Evolutionary conservation across 2,797 vertebrate species (phyloP).

Genomic region (Poecilia wingei): DNA sequence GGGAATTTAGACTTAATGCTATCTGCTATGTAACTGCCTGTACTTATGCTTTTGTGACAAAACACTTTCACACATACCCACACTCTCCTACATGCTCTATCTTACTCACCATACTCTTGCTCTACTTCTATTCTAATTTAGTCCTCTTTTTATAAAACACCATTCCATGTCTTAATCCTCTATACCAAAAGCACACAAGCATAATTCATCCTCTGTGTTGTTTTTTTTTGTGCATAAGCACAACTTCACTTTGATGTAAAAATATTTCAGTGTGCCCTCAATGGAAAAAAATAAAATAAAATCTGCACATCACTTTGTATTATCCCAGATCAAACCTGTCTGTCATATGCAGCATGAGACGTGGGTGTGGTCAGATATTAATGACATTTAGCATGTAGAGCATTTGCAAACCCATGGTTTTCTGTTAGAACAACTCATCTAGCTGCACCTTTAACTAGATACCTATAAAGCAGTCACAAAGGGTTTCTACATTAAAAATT

Average conservation of each 20-base stretch:
- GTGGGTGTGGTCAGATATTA: background rate
- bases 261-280: background rate
- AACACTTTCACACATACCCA: background rate
- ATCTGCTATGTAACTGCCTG: background rate
- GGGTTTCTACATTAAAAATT: background rate
- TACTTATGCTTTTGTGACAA: background rate
- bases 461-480: background rate
- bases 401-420: slow-evolving; percentile 1
- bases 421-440: slow-evolving; percentile 8
- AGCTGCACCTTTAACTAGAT: background rate
- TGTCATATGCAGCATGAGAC: background rate
- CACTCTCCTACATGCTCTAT: slow-evolving; percentile 3
- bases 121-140: slow-evolving; percentile 4
- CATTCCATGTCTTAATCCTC: slow-evolving; percentile 16
- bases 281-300: background rate
- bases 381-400: slow-evolving; percentile 7
- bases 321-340: slow-evolving; percentile 5
- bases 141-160: slow-evolving; percentile 8
- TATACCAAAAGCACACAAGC: slow-evolving; percentile 1
- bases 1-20: background rate
- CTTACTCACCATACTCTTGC: slow-evolving; percentile 3
- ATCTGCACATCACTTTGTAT: background rate
- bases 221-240: slow-evolving; percentile 11
- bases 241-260: background rate
- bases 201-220: background rate